Conservation (phyloP, 2,797 vertebrate genomes). For the Uromys caudimaculatus region DNA sequence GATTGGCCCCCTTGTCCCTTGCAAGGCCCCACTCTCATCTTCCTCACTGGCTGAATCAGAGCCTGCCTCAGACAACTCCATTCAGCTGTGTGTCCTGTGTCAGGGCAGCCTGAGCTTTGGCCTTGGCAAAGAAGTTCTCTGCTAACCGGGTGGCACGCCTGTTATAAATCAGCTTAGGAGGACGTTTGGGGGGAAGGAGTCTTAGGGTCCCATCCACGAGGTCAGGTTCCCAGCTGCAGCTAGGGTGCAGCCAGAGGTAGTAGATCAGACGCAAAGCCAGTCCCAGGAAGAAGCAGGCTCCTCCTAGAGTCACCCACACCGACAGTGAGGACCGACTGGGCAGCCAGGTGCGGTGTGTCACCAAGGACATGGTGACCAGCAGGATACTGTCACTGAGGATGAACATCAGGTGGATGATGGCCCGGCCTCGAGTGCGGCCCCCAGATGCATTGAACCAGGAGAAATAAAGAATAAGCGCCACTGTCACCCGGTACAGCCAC, state of each 20-base stretch:
- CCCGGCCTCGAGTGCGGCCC: conserved; percentile 90
- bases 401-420: conserved; percentile 93
- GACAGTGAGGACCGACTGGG: conserved; percentile 76
- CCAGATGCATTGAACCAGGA: conserved; percentile 96
- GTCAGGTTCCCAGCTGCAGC: conserved; percentile 1
- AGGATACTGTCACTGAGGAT: conserved; percentile 89
- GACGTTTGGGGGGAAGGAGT: rapidly evolving
- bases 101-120: not conserved
- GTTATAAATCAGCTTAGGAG: conserved; percentile 54
- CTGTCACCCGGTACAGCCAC: conserved; percentile 93
- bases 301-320: conserved; percentile 56
- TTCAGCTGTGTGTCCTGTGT: conserved; percentile 30
- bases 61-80: conserved; percentile 38
- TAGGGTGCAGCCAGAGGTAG: conserved; percentile 94
- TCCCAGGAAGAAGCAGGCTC: conserved; percentile 90
- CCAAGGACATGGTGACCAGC: conserved; percentile 90
- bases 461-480: conserved; percentile 96
- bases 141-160: conserved; percentile 76
- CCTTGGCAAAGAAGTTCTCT: conserved; percentile 72
- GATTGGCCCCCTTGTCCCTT: not conserved
- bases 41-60: not conserved
- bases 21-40: not conserved
- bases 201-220: conserved; percentile 69
- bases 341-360: conserved; percentile 80
- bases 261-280: conserved; percentile 91